A percentile compares a stretch with the other conserved stretches of the same genome.
phyloP scores from a whole-genome alignment of 2,797 vertebrate species.

The Crocidura indochinensis region DNA sequence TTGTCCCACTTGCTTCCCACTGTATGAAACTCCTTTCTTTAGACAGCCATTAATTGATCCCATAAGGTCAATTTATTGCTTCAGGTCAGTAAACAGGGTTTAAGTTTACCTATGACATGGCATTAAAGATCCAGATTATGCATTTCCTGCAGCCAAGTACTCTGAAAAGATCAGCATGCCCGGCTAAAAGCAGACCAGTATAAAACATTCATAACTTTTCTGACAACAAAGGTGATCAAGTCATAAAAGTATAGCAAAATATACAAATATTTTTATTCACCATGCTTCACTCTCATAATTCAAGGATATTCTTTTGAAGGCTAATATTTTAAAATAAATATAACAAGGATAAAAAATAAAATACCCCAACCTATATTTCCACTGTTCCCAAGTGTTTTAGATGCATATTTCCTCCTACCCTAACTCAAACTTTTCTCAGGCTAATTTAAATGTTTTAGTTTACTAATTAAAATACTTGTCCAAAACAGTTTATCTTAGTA shows the following conservation, averaged over 20 bases:
- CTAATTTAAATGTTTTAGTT: slow-evolving; percentile 41
- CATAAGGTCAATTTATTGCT: slow-evolving; percentile 65
- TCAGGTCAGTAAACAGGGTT: slow-evolving; percentile 65
- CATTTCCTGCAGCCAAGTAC: slow-evolving; percentile 49
- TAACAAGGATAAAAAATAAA: slow-evolving; percentile 36
- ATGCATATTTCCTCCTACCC: not conserved
- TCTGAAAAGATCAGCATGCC: slow-evolving; percentile 54
- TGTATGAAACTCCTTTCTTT: slow-evolving; percentile 13
- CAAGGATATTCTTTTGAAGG: slow-evolving; percentile 10
- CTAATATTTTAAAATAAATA: slow-evolving; percentile 48
- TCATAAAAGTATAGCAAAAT: slow-evolving; percentile 55
- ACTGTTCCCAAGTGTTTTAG: not conserved
- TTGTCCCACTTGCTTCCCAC: slow-evolving; percentile 60
- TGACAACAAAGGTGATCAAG: slow-evolving; percentile 11
- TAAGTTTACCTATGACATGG: slow-evolving; percentile 71
- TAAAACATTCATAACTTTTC: slow-evolving; percentile 65
- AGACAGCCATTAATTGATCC: slow-evolving; percentile 66
- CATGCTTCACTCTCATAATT: slow-evolving; percentile 1
- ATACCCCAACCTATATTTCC: not conserved
- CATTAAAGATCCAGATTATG: slow-evolving; percentile 61
- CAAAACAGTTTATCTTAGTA: not conserved
- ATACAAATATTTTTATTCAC: slow-evolving; percentile 17
- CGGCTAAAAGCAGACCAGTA: slow-evolving; percentile 25
- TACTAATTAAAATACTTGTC: slow-evolving; percentile 28
- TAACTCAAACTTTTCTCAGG: slow-evolving; percentile 41